Conservation (phyloP, 2,797 vertebrate species). For the Chlorospingus semifuscus region DNA sequence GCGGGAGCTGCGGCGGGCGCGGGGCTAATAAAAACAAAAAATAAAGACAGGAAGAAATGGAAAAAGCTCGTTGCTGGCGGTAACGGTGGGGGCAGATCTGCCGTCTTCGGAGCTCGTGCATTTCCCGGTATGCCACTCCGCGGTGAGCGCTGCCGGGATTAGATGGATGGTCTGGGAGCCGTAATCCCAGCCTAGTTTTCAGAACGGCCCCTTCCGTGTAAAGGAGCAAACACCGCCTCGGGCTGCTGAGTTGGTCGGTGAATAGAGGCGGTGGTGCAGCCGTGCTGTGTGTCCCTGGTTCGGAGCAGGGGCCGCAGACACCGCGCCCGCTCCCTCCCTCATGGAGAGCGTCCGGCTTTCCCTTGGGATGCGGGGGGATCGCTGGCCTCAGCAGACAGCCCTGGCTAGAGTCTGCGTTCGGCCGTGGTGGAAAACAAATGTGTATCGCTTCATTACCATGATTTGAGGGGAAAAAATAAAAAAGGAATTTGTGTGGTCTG, state of each 20-base stretch:
- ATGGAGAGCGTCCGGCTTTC: fast-evolving
- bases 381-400: neutral
- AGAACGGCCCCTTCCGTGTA: fast-evolving
- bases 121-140: fast-evolving
- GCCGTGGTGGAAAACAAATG: neutral
- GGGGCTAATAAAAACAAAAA: neutral
- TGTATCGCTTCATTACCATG: fast-evolving
- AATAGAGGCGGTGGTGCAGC: neutral
- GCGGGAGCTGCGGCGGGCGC: neutral
- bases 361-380: fast-evolving
- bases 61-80: neutral
- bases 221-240: neutral
- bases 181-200: neutral
- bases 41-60: neutral
- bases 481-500: neutral
- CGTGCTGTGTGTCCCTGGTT: fast-evolving
- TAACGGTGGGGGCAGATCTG: too few relatives aligned
- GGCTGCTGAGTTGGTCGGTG: neutral
- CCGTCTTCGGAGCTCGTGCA: fast-evolving
- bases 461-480: neutral
- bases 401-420: neutral
- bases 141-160: neutral
- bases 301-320: neutral
- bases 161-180: neutral
- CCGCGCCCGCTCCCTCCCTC: neutral